A percentile compares a stretch with the other conserved stretches of the same genome.
These are phyloP conservation scores for Lonchura striata DNA, from an alignment of 2,113 vertebrate genomes.

Conservation along the genomic window DNA sequence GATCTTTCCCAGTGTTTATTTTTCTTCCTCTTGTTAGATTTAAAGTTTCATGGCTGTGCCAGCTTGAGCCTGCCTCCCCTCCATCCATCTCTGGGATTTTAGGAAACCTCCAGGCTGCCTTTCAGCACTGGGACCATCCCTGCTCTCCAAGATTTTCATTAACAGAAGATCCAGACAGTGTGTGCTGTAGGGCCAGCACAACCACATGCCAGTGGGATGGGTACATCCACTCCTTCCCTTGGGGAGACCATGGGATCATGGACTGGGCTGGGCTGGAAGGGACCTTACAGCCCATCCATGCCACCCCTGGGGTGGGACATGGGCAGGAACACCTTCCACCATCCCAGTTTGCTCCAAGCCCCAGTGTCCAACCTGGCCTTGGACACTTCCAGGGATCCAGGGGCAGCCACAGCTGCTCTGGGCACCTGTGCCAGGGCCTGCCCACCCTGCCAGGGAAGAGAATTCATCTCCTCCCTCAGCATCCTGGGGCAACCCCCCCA, in stretches of 20 bases:
- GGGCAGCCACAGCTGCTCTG: neutral
- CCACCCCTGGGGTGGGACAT: neutral
- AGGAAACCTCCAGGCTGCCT: neutral
- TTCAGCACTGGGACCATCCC: neutral
- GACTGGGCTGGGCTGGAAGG: neutral
- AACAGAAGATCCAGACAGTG: neutral
- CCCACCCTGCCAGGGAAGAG: fast-evolving
- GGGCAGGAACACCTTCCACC: neutral
- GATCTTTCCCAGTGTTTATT: neutral
- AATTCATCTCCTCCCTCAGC: neutral
- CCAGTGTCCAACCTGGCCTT: fast-evolving
- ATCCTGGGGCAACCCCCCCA: neutral
- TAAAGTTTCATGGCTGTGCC: neutral
- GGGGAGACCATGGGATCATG: neutral
- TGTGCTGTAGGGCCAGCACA: neutral
- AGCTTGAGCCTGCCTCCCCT: neutral
- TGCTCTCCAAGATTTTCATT: neutral
- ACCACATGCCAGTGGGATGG: neutral
- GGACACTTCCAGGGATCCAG: neutral
- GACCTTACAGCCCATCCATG: neutral
- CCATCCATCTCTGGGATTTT: neutral
- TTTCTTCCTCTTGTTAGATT: neutral
- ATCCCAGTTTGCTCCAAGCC: fast-evolving
- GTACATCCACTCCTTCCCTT: fast-evolving
- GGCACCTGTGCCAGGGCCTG: neutral